Percentiles rank a stretch among this genome's conserved stretches.
phyloP scores from a whole-genome alignment of 2,888 invertebrate species.

The Drosophila fungiperda region DNA sequence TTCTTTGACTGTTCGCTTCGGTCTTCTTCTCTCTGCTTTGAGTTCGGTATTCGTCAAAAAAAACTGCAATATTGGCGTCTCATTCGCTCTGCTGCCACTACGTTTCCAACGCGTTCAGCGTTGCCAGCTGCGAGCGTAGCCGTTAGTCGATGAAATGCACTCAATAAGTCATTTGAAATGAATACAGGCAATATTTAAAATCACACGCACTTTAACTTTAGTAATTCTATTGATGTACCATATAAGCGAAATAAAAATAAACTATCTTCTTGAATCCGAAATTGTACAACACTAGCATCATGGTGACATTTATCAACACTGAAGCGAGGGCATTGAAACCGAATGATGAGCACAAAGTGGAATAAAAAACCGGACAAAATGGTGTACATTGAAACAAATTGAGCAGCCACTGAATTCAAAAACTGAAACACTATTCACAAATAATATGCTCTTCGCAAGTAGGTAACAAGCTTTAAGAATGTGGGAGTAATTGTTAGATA shows the following conservation, averaged over 20 bases:
- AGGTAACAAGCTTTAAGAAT: background rate
- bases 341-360: constrained; percentile 64
- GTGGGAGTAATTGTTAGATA: constrained; percentile 21
- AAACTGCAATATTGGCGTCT: constrained; percentile 57
- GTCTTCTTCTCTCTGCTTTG: constrained; percentile 74
- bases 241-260: constrained; percentile 18
- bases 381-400: constrained; percentile 60
- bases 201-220: background rate
- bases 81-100: constrained; percentile 50
- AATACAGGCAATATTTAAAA: background rate
- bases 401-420: constrained; percentile 25
- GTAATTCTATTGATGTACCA: background rate
- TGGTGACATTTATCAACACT: constrained; percentile 55
- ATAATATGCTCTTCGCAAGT: background rate
- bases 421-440: constrained; percentile 24
- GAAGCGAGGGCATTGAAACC: constrained; percentile 70
- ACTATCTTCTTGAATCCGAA: background rate
- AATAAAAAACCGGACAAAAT: constrained; percentile 80
- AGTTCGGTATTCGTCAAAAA: constrained; percentile 73
- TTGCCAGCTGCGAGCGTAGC: constrained; percentile 50
- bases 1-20: constrained; percentile 78
- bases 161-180: constrained; percentile 4
- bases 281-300: constrained; percentile 40
- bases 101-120: constrained; percentile 28
- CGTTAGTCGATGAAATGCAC: constrained; percentile 6